Percentiles rank a stretch among this genome's conserved stretches.
Evolutionary conservation across 2,113 vertebrate species (phyloP).

Genomic region (Seriola dumerili): DNA sequence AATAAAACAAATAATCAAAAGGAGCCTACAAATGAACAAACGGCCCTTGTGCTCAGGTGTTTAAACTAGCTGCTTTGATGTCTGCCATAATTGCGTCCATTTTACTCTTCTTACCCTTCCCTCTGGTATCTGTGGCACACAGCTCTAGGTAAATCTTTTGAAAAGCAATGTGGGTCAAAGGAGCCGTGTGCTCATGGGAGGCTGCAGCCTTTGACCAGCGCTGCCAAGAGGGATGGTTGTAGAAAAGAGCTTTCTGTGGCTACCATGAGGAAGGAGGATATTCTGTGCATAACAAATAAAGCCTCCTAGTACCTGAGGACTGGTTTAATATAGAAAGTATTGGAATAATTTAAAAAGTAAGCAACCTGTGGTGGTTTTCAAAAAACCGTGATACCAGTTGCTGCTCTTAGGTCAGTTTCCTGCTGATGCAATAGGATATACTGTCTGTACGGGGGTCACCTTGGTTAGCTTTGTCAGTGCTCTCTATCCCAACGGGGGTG

Average conservation of each 20-base stretch:
- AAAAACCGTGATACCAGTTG: slow-evolving; percentile 43
- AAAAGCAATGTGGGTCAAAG: slow-evolving; percentile 68
- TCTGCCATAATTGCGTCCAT: slow-evolving; percentile 32
- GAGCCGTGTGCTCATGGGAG: slow-evolving; percentile 41
- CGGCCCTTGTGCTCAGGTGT: slow-evolving; percentile 26
- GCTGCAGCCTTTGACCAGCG: slow-evolving; percentile 56
- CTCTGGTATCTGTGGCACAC: slow-evolving; percentile 19
- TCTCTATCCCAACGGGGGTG: neutral
- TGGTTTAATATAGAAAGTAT: slow-evolving; percentile 60
- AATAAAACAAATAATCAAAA: slow-evolving; percentile 22
- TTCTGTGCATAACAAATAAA: slow-evolving; percentile 63
- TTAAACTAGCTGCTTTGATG: slow-evolving; percentile 24
- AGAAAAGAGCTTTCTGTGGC: slow-evolving; percentile 48
- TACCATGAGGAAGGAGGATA: slow-evolving; percentile 19
- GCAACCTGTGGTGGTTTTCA: slow-evolving; percentile 47
- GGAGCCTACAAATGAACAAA: slow-evolving; percentile 26
- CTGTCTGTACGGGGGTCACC: slow-evolving; percentile 58
- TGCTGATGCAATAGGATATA: slow-evolving; percentile 47
- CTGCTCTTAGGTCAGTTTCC: slow-evolving; percentile 59
- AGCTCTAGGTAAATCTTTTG: slow-evolving; percentile 57
- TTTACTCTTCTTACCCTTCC: slow-evolving; percentile 29
- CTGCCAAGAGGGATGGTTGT: slow-evolving; percentile 40
- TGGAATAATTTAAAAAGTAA: slow-evolving; percentile 74
- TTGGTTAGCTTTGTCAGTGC: slow-evolving; percentile 42
- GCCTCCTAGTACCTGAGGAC: slow-evolving; percentile 38